Conservation (phyloP, 2,888 invertebrate genomes). For the Allacma fusca region DNA sequence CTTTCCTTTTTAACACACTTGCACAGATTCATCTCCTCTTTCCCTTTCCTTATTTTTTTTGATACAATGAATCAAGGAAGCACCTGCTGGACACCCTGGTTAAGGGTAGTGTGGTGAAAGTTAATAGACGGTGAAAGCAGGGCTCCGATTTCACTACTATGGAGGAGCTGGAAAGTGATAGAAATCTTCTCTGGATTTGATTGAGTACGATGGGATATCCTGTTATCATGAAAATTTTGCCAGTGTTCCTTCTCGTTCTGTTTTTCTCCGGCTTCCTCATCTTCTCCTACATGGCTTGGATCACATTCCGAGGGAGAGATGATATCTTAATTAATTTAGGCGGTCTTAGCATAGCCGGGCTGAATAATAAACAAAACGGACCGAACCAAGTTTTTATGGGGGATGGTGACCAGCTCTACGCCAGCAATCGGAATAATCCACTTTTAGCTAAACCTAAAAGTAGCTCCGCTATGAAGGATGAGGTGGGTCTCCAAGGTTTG, state of each 20-base stretch:
- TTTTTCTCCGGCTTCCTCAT: slow-evolving; percentile 59
- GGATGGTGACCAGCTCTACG: slow-evolving; percentile 49
- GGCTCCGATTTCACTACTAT: neutral
- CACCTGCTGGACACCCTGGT: too few relatives aligned
- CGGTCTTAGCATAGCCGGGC: slow-evolving; percentile 26
- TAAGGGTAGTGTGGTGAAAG: too few relatives aligned
- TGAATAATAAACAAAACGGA: slow-evolving; percentile 38
- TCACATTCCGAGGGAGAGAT: slow-evolving; percentile 48
- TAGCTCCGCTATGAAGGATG: slow-evolving; percentile 19
- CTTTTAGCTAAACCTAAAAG: slow-evolving; percentile 8
- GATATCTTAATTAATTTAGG: slow-evolving; percentile 26
- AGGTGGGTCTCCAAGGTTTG: slow-evolving; percentile 43
- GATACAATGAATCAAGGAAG: too few relatives aligned
- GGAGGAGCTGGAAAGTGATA: neutral
- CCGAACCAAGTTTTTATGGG: slow-evolving; percentile 46
- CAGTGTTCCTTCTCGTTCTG: slow-evolving; percentile 58
- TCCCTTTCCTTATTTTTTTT: too few relatives aligned
- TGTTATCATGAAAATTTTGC: slow-evolving; percentile 57
- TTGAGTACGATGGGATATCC: neutral
- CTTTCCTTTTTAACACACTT: too few relatives aligned
- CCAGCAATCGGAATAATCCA: slow-evolving; percentile 42
- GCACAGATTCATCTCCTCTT: too few relatives aligned
- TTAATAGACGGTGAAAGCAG: neutral
- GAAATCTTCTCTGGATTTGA: neutral
- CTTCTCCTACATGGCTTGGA: slow-evolving; percentile 58